Evolutionary conservation across 2,888 invertebrate species (phyloP).

Genomic region (Sclerodermus sp.): DNA sequence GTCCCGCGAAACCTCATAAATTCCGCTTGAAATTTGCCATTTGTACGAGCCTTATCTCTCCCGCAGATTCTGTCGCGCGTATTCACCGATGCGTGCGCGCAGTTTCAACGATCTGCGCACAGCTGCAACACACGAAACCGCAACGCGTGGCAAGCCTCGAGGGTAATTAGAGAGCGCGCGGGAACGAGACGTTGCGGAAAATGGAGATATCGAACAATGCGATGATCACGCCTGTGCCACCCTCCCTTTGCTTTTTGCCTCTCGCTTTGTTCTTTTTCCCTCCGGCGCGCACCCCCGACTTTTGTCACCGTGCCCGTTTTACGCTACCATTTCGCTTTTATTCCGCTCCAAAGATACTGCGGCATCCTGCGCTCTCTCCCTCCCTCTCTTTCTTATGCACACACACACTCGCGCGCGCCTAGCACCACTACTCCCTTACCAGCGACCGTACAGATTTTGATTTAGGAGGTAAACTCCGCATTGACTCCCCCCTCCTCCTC

Average conservation of each 20-base stretch:
- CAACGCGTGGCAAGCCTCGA: constrained; percentile 25
- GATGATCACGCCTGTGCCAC: constrained; percentile 33
- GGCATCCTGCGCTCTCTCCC: no score
- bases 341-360: no score
- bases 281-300: background rate
- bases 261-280: constrained; percentile 3
- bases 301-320: no score
- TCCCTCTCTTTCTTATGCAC: no score
- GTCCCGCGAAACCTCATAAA: constrained; percentile 42
- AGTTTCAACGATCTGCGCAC: no score
- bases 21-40: constrained; percentile 43
- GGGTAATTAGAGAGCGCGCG: constrained; percentile 44
- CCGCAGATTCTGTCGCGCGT: background rate
- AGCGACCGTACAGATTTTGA: no score
- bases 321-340: no score
- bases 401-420: no score
- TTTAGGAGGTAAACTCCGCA: no score
- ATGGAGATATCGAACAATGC: constrained; percentile 42
- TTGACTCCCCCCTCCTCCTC: no score
- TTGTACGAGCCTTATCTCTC: constrained; percentile 38
- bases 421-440: no score
- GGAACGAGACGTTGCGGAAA: constrained; percentile 37
- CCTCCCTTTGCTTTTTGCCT: background rate
- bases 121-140: background rate
- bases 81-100: no score